Evolutionary conservation across 2,113 vertebrate species (phyloP).

Genomic region (rat (Rattus norvegicus)): GRCr8 NC_086039.1:3378001-3378500

Average conservation of each 20-base stretch:
- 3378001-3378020: too few relatives aligned
- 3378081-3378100: too few relatives aligned
- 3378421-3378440: slow-evolving; percentile 35
- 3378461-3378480: neutral
- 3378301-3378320: slow-evolving; percentile 69
- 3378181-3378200: too few relatives aligned
- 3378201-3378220: too few relatives aligned
- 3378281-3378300: slow-evolving; percentile 16
- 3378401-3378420: slow-evolving; percentile 4
- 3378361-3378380: slow-evolving; percentile 19
- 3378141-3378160: too few relatives aligned
- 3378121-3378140: too few relatives aligned
- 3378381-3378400: slow-evolving; percentile 34
- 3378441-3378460: neutral
- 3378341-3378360: slow-evolving; percentile 44
- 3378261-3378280: slow-evolving; percentile 41
- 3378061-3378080: too few relatives aligned
- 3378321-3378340: slow-evolving; percentile 38
- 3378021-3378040: too few relatives aligned
- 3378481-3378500: neutral
- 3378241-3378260: slow-evolving; percentile 47
- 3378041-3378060: too few relatives aligned
- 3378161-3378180: too few relatives aligned
- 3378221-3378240: too few relatives aligned
- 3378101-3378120: too few relatives aligned